phyloP scores from a whole-genome alignment of 2,888 invertebrate species.

The Morpho deidamia region DNA sequence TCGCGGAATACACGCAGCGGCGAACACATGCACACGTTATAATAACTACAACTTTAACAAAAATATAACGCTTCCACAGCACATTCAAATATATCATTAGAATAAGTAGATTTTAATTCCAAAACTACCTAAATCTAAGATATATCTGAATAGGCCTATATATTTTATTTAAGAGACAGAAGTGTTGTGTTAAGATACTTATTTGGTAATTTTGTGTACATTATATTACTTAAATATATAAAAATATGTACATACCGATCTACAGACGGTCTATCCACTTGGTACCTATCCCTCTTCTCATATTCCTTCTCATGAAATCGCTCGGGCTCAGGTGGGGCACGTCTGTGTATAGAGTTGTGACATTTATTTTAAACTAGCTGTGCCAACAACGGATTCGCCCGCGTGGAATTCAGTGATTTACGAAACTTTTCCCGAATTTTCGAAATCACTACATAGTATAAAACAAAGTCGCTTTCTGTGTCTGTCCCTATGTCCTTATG shows the following conservation, averaged over 20 bases:
- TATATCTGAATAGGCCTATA: neutral
- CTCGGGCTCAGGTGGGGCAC: constrained; percentile 49
- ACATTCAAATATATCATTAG: neutral
- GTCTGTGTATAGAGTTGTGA: constrained; percentile 31
- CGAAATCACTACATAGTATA: too few species aligned
- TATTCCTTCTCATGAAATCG: constrained; percentile 55
- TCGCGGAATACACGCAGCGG: constrained; percentile 41
- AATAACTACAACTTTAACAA: neutral
- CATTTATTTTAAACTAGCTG: neutral
- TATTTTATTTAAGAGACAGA: neutral
- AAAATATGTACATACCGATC: constrained; percentile 47
- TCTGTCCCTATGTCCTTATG: too few species aligned
- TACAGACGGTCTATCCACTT: constrained; percentile 47
- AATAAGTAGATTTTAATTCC: too few species aligned
- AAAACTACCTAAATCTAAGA: neutral
- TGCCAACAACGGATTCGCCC: too few species aligned
- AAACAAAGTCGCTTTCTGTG: too few species aligned
- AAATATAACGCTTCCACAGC: neutral
- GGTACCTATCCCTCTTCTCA: constrained; percentile 58
- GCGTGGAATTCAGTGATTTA: too few species aligned
- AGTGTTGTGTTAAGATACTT: neutral
- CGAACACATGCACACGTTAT: constrained; percentile 39
- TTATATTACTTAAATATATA: neutral
- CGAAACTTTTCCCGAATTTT: too few species aligned
- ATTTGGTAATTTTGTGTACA: neutral